Evolutionary conservation across 2,113 vertebrate genomes (phyloP), one percentile per base, ranked within the genome.

Genomic region (Serilophus lunatus): DNA sequence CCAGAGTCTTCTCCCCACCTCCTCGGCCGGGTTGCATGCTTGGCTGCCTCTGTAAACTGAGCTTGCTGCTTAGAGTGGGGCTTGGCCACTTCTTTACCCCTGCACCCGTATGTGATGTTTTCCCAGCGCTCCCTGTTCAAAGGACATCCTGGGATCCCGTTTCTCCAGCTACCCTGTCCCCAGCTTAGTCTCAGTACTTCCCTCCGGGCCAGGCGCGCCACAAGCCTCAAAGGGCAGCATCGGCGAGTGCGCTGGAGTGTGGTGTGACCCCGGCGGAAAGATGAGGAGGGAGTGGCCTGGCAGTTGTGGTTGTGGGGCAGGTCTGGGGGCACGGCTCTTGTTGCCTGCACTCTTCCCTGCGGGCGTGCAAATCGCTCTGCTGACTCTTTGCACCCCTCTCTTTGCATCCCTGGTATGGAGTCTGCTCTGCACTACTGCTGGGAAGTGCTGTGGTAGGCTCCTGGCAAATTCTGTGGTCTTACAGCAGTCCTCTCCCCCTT

Each of bases 191-290:
- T 44, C 50, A 13, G 44, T 4, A 49, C 29, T 45, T 47, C 4
- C 0, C 23, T 53, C 20, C 0, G 0, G 10, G 25, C 47, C 2
- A 12, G 51, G 20, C 0, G 4, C 38, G 42, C 31, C 4, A 2
- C 22, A 0, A 12, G 49, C 60, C 54, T 29, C 36, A 3, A 1
- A 0, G 23, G 22, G 57, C 5, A 2, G 33, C 68, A 50, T 33
- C 0, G 0, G 26, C 0, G 12, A 38, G 25, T 20, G 28, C 2
- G 4, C 20, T 7, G 56, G 5, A 38, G 47, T 1, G 0, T 3
- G 5, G 18, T 3, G 20, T 76, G 83, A 72, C 59, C n/a, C 42
- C 4, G 59, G n/a, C 0, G 0, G 38, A 60, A 83, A 60, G 79
- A 61, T 53, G 79, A 76, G 61, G 71, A 65, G 57, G 79, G 86